These are phyloP conservation scores for Drosophila eugracilis DNA, from an alignment of 1,140 invertebrate species.

Conservation along the genomic window DNA sequence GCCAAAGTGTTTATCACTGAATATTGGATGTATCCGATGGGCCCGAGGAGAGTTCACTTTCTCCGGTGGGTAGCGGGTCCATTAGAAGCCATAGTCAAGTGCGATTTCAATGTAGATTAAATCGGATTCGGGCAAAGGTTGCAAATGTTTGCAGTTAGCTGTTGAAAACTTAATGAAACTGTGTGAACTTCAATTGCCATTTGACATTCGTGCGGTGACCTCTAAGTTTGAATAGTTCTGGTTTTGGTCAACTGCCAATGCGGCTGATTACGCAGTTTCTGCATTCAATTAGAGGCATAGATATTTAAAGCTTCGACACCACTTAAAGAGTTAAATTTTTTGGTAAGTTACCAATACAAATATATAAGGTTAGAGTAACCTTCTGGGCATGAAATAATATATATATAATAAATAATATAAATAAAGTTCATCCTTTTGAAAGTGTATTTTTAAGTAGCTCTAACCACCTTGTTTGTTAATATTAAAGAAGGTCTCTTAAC, in stretches of 20 bases:
- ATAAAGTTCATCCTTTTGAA: too few species aligned
- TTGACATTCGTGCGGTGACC: slow-evolving; percentile 22
- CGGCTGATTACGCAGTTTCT: too few species aligned
- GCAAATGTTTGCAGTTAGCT: slow-evolving; percentile 22
- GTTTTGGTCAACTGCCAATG: background rate
- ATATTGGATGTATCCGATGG: slow-evolving; percentile 5
- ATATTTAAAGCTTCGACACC: background rate
- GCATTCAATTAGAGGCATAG: background rate
- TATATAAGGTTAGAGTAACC: too few species aligned
- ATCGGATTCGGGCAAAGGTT: slow-evolving; percentile 17
- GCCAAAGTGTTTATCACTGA: slow-evolving; percentile 53
- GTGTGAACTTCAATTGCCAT: slow-evolving; percentile 29
- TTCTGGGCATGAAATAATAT: too few species aligned
- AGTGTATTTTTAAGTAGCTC: too few species aligned
- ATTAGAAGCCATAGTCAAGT: slow-evolving; percentile 30
- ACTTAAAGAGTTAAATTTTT: too few species aligned
- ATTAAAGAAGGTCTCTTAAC: too few species aligned
- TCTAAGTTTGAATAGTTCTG: slow-evolving; percentile 2
- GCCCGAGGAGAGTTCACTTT: slow-evolving; percentile 21
- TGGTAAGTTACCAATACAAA: too few species aligned
- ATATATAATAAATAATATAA: too few species aligned
- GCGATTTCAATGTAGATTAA: slow-evolving; percentile 45
- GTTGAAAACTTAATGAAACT: slow-evolving; percentile 39
- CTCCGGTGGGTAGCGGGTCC: slow-evolving; percentile 1
- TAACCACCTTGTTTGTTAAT: too few species aligned